Base-by-base conservation (phyloP, 2,888 invertebrate genomes). In the Brachycybe producta region DNA sequence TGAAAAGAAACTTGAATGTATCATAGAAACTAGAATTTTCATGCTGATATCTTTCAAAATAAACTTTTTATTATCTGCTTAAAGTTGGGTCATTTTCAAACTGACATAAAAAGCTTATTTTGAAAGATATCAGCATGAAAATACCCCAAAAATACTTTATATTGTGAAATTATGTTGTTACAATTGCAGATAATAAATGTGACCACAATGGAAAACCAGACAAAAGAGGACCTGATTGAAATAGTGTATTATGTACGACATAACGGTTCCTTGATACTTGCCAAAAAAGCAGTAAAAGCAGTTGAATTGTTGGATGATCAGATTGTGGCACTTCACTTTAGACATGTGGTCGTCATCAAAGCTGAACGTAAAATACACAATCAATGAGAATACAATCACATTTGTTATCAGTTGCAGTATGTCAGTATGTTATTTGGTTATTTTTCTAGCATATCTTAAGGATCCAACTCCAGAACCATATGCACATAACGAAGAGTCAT, bases 141-240 rank as follows among this genome's bases (percentile, higher is more conserved):
- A n/a, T n/a, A n/a, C n/a, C n/a, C n/a, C n/a, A n/a, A n/a, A n/a
- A n/a, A n/a, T n/a, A n/a, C n/a, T n/a, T n/a, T n/a, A n/a, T n/a
- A n/a, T n/a, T n/a, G n/a, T n/a, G n/a, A n/a, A n/a, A n/a, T n/a
- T n/a, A n/a, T n/a, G n/a, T n/a, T n/a, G n/a, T n/a, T n/a, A n/a
- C n/a, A n/a, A n/a, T n/a, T 28, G 15, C 30, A 46, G 46, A 34
- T 46, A 17, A 32, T 46, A 7, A 46, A 46, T 15, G 46, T 36
- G 19, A 44, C 44, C 8, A 30, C n/a, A n/a, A n/a, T n/a, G n/a
- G n/a, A n/a, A n/a, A n/a, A n/a, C n/a, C n/a, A n/a, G n/a, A n/a
- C n/a, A 19, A 7, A 36, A 17, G 8, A 7, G n/a, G 36, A 36
- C 19, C 15, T 15, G 19, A 36, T 36, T 17, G 36, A 36, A 36